A percentile compares a stretch with the other conserved stretches of the same genome.
Conservation (phyloP, 30 jellyfish, hydroid and myxozoan species). For the Turritopsis dohrnii region DNA sequence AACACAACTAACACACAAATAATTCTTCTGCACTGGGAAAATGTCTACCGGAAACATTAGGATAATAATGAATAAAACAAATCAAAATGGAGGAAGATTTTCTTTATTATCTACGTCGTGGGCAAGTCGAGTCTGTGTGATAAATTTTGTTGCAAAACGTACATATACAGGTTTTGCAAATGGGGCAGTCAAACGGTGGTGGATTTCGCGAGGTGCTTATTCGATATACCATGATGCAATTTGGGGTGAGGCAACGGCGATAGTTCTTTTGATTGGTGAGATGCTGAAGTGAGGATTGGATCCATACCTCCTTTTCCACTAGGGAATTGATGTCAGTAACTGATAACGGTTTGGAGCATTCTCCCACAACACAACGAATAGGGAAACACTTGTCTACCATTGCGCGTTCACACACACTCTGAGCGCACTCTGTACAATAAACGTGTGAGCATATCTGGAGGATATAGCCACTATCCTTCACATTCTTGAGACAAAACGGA, state of each 20-base stretch:
- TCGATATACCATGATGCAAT: background rate
- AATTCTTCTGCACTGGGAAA: too few species aligned
- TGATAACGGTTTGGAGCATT: background rate
- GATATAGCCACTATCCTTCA: background rate
- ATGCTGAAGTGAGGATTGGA: background rate
- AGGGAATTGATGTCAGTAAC: background rate
- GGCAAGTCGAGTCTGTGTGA: background rate
- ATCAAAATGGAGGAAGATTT: too few species aligned
- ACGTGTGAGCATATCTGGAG: background rate
- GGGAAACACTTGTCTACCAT: background rate
- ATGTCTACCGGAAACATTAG: too few species aligned
- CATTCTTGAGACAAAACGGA: background rate
- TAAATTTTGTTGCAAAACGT: background rate
- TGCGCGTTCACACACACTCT: background rate
- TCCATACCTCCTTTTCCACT: background rate
- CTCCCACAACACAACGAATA: background rate
- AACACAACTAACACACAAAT: too few species aligned
- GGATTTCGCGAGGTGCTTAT: background rate
- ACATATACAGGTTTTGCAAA: background rate
- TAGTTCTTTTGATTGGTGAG: background rate
- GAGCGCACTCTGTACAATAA: background rate
- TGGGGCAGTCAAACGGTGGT: background rate
- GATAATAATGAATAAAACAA: too few species aligned
- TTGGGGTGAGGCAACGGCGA: background rate
- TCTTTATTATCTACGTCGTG: too few species aligned